Base-by-base conservation (phyloP, 2,797 vertebrate species). In the Rhodeus uyekii region DNA sequence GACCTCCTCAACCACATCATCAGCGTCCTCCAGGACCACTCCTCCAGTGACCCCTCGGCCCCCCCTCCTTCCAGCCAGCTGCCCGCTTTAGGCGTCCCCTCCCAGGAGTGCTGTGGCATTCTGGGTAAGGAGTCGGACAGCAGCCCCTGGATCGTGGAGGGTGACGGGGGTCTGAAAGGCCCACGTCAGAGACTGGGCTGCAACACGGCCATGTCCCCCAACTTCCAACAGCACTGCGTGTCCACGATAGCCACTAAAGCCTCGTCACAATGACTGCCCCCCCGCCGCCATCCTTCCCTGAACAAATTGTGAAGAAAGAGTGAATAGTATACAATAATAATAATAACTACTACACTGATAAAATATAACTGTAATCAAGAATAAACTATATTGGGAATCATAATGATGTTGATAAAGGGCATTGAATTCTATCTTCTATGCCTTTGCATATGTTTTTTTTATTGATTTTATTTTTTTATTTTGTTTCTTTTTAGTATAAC, bases 161-260 rank as follows among this genome's bases (percentile, higher is more conserved):
- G 88, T 0, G 97, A 96, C 19, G 91, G 91, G 29, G 94, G 90
- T 53, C 90, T 93, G 86, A 98, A 97, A 90, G 93, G 96, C 84
- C 92, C 95, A 3, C 95, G 96, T 86, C 98, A 98, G 95, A 98
- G 97, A 97, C 96, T 98, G 83, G 96, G 96, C 92, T 98, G 97
- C 93, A 98, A 96, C 84, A 91, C 97, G 0, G 90, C 96, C 48
- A 93, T 98, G 94, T 97, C 98, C 18, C 96, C 97, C 87, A 98
- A 96, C 95, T 99, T 99, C 94, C 98, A 99, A 93, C 97, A 99
- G 95, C 97, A 99, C 92, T 99, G 98, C 22, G 98, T 99, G 64
- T 96, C 97, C 86, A 97, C 97, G 0, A 93, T 99, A 93, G 96
- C 98, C 80, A 98, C 98, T 80, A 99, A 99, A 93, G 98, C 98